phyloP scores from a whole-genome alignment of 2,888 invertebrate genomes.

The Caenorhabditis auriculariae region DNA sequence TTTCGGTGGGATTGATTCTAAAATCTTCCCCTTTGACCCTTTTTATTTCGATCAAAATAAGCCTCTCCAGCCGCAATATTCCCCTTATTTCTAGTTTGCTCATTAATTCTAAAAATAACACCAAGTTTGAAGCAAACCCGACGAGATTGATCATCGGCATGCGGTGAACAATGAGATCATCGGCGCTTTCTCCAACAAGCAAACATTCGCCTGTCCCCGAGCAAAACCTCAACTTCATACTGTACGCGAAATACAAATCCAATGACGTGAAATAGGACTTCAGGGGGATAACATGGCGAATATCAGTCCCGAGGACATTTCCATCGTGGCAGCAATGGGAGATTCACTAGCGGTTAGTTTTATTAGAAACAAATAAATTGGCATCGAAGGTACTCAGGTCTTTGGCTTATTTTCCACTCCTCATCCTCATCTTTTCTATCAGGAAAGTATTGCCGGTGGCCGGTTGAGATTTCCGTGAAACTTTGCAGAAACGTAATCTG shows the following conservation, averaged over 20 bases:
- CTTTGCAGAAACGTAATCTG: too few species aligned
- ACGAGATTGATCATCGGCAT: conserved; percentile 17
- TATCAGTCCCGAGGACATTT: conserved; percentile 39
- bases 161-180: conserved; percentile 26
- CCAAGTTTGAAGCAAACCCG: too few species aligned
- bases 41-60: too few species aligned
- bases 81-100: too few species aligned
- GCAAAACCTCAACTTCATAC: conserved; percentile 37
- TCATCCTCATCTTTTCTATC: too few species aligned
- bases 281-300: conserved; percentile 37
- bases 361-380: neutral
- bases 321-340: conserved; percentile 40
- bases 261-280: neutral
- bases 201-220: conserved; percentile 32
- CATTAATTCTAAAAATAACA: too few species aligned
- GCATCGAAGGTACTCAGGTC: too few species aligned
- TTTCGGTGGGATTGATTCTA: too few species aligned
- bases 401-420: too few species aligned
- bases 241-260: conserved; percentile 4
- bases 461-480: neutral
- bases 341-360: conserved; percentile 31
- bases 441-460: too few species aligned
- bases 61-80: too few species aligned
- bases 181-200: conserved; percentile 19
- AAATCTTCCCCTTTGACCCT: too few species aligned